Conservation (phyloP, 1,140 invertebrate genomes). For the Ceratina japonica region DNA sequence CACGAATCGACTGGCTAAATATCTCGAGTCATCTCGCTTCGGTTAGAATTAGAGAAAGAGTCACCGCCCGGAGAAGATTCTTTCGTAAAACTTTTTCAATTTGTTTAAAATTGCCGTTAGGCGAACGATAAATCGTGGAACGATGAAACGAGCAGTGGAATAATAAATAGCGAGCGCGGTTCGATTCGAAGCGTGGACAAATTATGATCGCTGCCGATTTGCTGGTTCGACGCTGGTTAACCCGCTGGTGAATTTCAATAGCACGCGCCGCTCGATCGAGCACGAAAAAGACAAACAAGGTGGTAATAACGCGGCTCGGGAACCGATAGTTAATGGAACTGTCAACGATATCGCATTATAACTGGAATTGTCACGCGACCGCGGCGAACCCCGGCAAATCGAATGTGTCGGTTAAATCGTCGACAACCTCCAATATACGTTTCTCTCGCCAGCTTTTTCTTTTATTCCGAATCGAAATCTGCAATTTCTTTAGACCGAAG, state of each 20-base stretch:
- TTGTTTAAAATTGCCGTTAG: no score
- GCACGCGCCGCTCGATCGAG: constrained; percentile 42
- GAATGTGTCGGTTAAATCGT: no score
- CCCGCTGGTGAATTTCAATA: constrained; percentile 35
- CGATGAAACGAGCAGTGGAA: background rate
- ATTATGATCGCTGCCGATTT: constrained; percentile 48
- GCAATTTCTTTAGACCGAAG: no score
- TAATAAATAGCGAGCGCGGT: constrained; percentile 19
- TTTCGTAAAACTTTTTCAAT: no score
- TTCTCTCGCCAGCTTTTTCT: no score
- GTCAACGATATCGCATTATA: constrained; percentile 52
- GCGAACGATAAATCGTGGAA: background rate
- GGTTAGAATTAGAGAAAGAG: no score
- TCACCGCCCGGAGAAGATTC: background rate
- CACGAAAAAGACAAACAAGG: constrained; percentile 52
- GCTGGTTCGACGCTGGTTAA: constrained; percentile 32
- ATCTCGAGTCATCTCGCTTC: no score
- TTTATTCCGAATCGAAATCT: no score
- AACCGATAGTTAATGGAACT: constrained; percentile 48
- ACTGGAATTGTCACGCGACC: constrained; percentile 48
- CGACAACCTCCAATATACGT: no score
- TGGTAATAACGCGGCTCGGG: constrained; percentile 46
- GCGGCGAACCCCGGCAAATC: background rate
- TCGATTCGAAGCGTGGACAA: constrained; percentile 31
- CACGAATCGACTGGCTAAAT: no score